These are phyloP conservation scores for Garrulus glandarius DNA, from an alignment of 2,797 vertebrate species.

Conservation along the genomic window DNA sequence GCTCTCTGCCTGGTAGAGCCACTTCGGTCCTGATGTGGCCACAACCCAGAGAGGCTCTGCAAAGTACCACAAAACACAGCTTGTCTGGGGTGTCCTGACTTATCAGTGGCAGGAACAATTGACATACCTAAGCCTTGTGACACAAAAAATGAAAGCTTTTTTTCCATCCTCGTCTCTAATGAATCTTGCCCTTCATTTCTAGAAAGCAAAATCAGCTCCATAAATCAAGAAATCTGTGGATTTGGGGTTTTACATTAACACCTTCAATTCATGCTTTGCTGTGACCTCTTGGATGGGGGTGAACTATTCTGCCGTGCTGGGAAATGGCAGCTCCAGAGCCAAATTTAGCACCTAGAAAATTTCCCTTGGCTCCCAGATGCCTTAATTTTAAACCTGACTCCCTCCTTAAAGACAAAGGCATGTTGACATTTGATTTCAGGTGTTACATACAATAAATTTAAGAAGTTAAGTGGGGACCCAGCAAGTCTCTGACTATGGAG, in stretches of 20 bases:
- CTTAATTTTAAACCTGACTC: slow-evolving; percentile 33
- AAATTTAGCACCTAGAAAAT: slow-evolving; percentile 62
- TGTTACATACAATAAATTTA: slow-evolving; percentile 8
- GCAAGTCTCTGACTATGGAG: neutral
- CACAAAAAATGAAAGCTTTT: neutral
- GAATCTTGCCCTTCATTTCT: neutral
- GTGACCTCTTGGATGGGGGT: slow-evolving; percentile 26
- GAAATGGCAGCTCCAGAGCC: slow-evolving; percentile 50
- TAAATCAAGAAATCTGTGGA: slow-evolving; percentile 27
- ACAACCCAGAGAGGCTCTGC: neutral
- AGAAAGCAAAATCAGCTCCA: slow-evolving; percentile 33
- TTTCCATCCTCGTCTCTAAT: neutral
- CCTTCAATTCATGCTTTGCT: slow-evolving; percentile 32
- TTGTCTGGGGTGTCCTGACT: neutral
- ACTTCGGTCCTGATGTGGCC: neutral
- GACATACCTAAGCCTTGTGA: neutral
- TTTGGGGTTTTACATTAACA: slow-evolving; percentile 56
- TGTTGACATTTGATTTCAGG: slow-evolving; percentile 19
- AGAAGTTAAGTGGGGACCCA: slow-evolving; percentile 18
- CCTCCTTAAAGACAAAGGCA: slow-evolving; percentile 32
- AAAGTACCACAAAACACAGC: neutral
- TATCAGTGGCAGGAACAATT: neutral
- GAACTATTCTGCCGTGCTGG: slow-evolving; percentile 58
- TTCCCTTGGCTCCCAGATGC: slow-evolving; percentile 42
- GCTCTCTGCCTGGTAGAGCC: neutral